A percentile compares a stretch with the other conserved stretches of the same genome.
These are phyloP conservation scores for Monodelphis domestica DNA, from an alignment of 2,797 vertebrate species.

Conservation along the genomic window DNA sequence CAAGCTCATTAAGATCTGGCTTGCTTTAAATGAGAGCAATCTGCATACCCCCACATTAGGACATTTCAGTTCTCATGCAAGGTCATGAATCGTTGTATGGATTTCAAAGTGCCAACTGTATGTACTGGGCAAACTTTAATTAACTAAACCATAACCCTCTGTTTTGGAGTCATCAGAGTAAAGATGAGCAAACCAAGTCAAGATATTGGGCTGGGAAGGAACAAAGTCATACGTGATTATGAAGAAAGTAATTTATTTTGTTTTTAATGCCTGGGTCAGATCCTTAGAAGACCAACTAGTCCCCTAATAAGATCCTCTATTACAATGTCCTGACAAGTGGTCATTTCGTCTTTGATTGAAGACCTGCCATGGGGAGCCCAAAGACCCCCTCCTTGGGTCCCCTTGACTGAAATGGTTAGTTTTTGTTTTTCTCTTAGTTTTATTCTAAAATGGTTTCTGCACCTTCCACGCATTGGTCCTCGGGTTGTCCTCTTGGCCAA, in stretches of 20 bases:
- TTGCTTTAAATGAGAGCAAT: constrained; percentile 62
- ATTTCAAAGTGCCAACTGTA: constrained; percentile 56
- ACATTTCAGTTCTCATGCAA: constrained; percentile 61
- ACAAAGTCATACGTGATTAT: neutral
- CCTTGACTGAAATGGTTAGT: neutral
- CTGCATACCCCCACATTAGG: constrained; percentile 23
- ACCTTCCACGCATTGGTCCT: neutral
- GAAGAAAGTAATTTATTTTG: neutral
- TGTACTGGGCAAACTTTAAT: constrained; percentile 53
- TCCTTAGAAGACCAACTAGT: neutral
- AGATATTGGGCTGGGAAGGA: neutral
- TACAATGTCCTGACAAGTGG: neutral
- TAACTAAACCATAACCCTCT: constrained; percentile 54
- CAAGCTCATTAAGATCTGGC: constrained; percentile 70
- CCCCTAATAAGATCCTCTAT: neutral
- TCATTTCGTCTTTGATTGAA: neutral
- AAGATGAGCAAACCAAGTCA: constrained; percentile 28
- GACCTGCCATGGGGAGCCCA: neutral
- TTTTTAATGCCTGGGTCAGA: neutral
- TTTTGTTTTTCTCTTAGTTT: neutral
- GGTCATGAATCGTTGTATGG: constrained; percentile 50
- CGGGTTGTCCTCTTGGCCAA: neutral
- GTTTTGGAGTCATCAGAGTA: neutral
- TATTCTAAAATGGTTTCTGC: neutral
- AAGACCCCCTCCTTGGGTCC: neutral